Conservation (phyloP, 2,888 invertebrate species). For the Meliscaeva auricollis region DNA sequence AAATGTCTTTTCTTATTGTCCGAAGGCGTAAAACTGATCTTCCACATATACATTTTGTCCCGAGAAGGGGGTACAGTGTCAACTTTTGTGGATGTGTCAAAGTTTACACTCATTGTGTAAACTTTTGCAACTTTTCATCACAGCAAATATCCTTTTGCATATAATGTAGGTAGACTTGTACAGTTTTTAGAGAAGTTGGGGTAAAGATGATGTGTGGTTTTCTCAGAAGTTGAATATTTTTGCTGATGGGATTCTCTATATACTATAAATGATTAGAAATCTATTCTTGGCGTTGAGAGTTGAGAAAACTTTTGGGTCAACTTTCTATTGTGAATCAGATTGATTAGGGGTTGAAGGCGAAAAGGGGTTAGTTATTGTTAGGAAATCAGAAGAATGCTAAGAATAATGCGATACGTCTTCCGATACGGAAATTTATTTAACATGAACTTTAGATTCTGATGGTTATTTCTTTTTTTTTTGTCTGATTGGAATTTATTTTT, state of each 20-base stretch:
- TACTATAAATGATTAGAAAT: constrained; percentile 58
- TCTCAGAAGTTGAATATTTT: background rate
- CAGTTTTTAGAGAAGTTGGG: background rate
- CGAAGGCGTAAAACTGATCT: constrained; percentile 37
- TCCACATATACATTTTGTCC: background rate
- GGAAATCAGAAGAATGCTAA: constrained; percentile 32
- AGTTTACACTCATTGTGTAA: constrained; percentile 72
- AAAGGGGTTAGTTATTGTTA: constrained; percentile 45
- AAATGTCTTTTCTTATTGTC: constrained; percentile 63
- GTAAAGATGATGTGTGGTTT: background rate
- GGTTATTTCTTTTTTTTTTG: background rate
- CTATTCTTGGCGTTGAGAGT: constrained; percentile 36
- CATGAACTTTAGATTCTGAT: background rate
- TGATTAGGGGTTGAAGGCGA: constrained; percentile 73
- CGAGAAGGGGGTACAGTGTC: constrained; percentile 49
- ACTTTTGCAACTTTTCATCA: constrained; percentile 61
- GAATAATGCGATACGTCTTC: constrained; percentile 55
- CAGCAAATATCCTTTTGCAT: constrained; percentile 25
- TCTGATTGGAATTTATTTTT: background rate
- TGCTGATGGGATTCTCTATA: constrained; percentile 48
- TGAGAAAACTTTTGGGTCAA: constrained; percentile 71
- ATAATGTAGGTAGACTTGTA: background rate
- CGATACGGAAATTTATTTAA: constrained; percentile 49
- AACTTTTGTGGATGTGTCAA: constrained; percentile 68
- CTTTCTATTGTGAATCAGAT: constrained; percentile 57